Percentiles rank a stretch among this genome's conserved stretches.
These are phyloP conservation scores for Machimus atricapillus DNA, from an alignment of 2,888 invertebrate genomes.

Conservation along the genomic window DNA sequence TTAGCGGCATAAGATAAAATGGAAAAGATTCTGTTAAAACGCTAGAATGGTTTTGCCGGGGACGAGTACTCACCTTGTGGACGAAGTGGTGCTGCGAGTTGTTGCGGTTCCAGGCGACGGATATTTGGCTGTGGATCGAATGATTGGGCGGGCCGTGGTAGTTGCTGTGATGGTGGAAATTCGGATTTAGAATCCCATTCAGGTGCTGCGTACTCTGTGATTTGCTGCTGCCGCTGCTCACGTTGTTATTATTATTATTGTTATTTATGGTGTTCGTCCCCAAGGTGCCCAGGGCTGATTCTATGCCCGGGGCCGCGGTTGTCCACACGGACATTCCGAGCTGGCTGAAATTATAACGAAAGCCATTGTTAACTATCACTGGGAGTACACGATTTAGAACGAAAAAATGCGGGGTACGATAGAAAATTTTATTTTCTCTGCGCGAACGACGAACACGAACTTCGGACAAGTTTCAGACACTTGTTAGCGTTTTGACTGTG, in stretches of 20 bases:
- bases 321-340: slow-evolving; percentile 73
- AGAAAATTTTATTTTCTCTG: not conserved
- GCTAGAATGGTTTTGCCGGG: not conserved
- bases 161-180: slow-evolving; percentile 37
- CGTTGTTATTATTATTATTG: slow-evolving; percentile 43
- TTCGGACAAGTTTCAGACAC: not conserved
- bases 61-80: slow-evolving; percentile 48
- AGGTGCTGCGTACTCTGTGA: slow-evolving; percentile 35
- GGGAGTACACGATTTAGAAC: not conserved
- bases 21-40: not conserved
- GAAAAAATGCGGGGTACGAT: not conserved
- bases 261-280: slow-evolving; percentile 48
- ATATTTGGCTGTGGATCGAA: slow-evolving; percentile 28
- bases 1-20: slow-evolving; percentile 2
- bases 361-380: slow-evolving; percentile 7
- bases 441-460: not conserved
- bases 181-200: slow-evolving; percentile 36
- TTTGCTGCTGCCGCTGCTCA: slow-evolving; percentile 19
- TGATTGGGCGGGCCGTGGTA: slow-evolving; percentile 22
- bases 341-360: slow-evolving; percentile 11
- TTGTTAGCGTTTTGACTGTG: not conserved
- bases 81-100: slow-evolving; percentile 47
- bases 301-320: slow-evolving; percentile 69
- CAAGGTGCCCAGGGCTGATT: slow-evolving; percentile 52
- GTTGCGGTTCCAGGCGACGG: slow-evolving; percentile 45